Evolutionary conservation across 2,888 invertebrate species (phyloP), one percentile per base, ranked within the genome.

Genomic region (Scelioninae gen. 1): DNA sequence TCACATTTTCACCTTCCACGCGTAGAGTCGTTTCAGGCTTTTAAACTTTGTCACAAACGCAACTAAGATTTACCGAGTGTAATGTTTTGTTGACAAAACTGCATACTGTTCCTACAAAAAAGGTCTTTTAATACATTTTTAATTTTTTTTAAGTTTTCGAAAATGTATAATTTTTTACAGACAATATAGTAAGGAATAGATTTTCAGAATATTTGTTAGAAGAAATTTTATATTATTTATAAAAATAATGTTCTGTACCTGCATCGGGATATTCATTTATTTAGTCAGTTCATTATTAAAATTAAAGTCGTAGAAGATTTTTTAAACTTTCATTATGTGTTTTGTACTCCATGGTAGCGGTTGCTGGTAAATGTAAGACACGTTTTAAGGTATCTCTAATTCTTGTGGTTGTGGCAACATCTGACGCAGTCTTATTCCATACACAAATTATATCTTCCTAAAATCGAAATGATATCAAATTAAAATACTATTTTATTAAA

Each of bases 401-500:
- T 89, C 98, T 95, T 86, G 95, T 95, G 88, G 97, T 98, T 86
- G 97, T 97, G 85, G 94, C 95, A 90, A 95, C 95, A 94, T 99
- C 98, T 85, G 96, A 95, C 68, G 99, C 98, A 87, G 97, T 98
- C 93, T 97, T 96, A 93, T 99, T 99, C 99, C 99, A 99, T 89
- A 99, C 95, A 86, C 98, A 98, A 90, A 99, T 95, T 92, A 98
- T 96, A 92, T 98, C 99, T 93, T 99, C 99, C 97, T 98, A 91
- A 13, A 65, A 53, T 43, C 31, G 9, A 7, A 58, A 32, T 23
- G 1, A 2, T 23, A 4, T 23, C 4, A 32, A 32, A 13, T 13
- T 47, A 47, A 45, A 13, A n/a, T 47, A 49, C 13, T 40, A 34
- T 34, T 34, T 7, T 7, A 34, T 34, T 7, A 7, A 34, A 34